Percentiles rank a stretch among this genome's conserved stretches.
phyloP scores from a whole-genome alignment of 2,113 vertebrate species.

The Macrotis lagotis region DNA sequence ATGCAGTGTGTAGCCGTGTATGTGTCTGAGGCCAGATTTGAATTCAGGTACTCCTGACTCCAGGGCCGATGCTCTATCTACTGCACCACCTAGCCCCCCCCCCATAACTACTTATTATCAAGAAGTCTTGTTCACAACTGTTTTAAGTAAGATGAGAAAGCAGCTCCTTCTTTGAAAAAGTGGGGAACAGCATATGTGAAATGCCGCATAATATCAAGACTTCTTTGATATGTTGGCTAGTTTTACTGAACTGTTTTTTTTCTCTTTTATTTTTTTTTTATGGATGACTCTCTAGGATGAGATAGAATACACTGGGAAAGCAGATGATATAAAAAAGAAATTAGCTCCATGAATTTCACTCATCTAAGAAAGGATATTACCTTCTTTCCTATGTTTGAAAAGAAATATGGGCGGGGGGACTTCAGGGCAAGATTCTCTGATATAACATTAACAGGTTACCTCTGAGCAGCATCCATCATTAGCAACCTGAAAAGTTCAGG shows the following conservation, averaged over 20 bases:
- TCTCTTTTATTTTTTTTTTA: background rate
- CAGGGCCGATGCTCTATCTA: too few relatives aligned
- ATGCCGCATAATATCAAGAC: background rate
- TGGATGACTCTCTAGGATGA: background rate
- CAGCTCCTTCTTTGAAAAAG: too few relatives aligned
- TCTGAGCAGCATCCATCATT: background rate
- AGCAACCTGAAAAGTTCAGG: background rate
- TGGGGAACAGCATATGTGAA: background rate
- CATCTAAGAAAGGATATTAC: background rate
- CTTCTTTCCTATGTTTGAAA: background rate
- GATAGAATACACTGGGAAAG: background rate
- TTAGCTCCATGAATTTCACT: background rate
- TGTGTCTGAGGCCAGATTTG: too few relatives aligned
- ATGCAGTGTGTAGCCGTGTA: background rate
- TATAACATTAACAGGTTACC: background rate
- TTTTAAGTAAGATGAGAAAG: too few relatives aligned
- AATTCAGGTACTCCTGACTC: background rate
- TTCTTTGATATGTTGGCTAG: background rate
- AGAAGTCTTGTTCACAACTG: background rate
- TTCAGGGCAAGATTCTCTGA: background rate
- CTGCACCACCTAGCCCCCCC: too few relatives aligned
- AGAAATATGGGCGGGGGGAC: background rate
- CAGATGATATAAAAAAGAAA: background rate
- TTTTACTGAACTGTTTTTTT: background rate
- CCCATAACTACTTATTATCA: constrained; percentile 12